These are phyloP conservation scores for Alloscopus bannaensis DNA, from an alignment of 2,888 invertebrate species.

Conservation along the genomic window DNA sequence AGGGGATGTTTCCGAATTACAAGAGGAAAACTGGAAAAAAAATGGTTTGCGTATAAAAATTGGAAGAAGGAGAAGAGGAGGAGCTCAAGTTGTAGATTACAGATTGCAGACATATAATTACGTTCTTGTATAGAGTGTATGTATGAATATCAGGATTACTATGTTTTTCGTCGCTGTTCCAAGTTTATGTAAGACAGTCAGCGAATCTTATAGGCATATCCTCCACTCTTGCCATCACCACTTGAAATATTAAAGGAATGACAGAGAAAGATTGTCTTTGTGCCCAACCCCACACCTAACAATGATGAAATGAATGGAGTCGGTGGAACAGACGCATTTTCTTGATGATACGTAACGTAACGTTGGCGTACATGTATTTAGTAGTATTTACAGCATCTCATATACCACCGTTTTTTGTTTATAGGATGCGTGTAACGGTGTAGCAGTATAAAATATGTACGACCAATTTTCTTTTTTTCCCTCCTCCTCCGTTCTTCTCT, in stretches of 20 bases:
- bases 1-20: neutral
- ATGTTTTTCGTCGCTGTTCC: neutral
- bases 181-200: too few species aligned
- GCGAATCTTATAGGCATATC: too few species aligned
- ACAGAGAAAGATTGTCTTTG: slow-evolving; percentile 72
- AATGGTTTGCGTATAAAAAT: neutral
- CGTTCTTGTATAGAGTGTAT: neutral
- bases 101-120: neutral
- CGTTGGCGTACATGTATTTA: too few species aligned
- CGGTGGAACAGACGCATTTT: slow-evolving; percentile 4
- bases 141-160: neutral
- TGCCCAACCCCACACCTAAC: slow-evolving; percentile 30
- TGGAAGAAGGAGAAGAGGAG: slow-evolving; percentile 15
- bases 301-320: slow-evolving; percentile 47
- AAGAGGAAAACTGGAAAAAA: neutral
- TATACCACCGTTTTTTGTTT: too few species aligned
- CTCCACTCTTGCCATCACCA: neutral
- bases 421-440: too few species aligned
- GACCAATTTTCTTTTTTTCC: too few species aligned
- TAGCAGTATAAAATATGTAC: too few species aligned
- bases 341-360: slow-evolving; percentile 9
- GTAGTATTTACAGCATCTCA: too few species aligned
- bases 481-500: neutral
- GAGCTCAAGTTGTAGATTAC: neutral
- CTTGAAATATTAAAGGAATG: slow-evolving; percentile 60